Evolutionary conservation across 2,797 vertebrate genomes (phyloP), one percentile per base, ranked within the genome.

Genomic region (Agapornis canus): DNA sequence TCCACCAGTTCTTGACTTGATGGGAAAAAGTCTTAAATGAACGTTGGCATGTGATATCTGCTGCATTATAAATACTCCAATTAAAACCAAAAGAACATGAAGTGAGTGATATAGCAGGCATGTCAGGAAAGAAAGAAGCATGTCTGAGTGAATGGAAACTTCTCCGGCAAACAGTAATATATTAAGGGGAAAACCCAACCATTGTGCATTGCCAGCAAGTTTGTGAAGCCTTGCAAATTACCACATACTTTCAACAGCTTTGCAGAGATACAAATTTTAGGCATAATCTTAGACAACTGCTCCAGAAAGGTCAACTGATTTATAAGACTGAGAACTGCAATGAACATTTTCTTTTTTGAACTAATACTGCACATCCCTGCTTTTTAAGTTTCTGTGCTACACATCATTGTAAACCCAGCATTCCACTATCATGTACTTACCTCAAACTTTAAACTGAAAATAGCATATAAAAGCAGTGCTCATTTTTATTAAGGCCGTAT

Each of bases 11-110:
- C 60, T 54, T 69, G 56, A 78, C 63, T 32, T 82, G 66, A 93
- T 52, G 10, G 49, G 68, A 57, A 86, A 59, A 54, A 59, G 7
- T 63, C 40, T 82, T 40, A 79, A 45, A 79, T 35, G 3, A 86
- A 92, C 13, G n/a, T 17, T 71, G 51, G 71, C 75, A 60, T 39
- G 31, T 42, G 48, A 1, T 76, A 82, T 27, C 68, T 95, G 68
- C 81, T 6, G 14, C 78, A 89, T 79, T 77, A 57, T 26, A 87
- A 90, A 93, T 71, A 82, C 26, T 56, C 60, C 60, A 82, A 93
- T 93, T 87, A 86, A 95, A 85, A 89, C 60, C 10, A 82, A 77
- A 85, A 86, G 56, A 80, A 83, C 68, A 90, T 14, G 77, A 84
- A 90, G 65, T 32, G 56, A 73, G 45, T 60, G n/a, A 88, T n/a